A percentile compares a stretch with the other conserved stretches of the same genome.
These are phyloP conservation scores for Polymixis lichenea DNA, from an alignment of 2,888 invertebrate genomes.

Conservation along the genomic window DNA sequence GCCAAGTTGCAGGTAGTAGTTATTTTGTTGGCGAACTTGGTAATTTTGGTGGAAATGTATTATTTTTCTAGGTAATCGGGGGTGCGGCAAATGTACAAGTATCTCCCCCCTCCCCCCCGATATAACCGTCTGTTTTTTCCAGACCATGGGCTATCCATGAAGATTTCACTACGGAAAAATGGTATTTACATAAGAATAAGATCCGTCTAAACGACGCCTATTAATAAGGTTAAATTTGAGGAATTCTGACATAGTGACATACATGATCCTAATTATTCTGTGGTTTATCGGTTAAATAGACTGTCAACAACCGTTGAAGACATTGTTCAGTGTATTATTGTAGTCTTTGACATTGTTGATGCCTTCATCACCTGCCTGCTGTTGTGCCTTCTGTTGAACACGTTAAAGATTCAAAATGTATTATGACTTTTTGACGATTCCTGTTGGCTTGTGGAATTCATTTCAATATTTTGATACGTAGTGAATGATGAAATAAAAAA, in stretches of 20 bases:
- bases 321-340: too few relatives aligned
- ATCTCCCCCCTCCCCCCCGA: not conserved
- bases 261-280: slow-evolving; percentile 2
- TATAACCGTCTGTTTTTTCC: not conserved
- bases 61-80: too few relatives aligned
- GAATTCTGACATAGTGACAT: not conserved
- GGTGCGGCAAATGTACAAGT: not conserved
- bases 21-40: too few relatives aligned
- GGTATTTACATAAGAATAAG: too few relatives aligned
- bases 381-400: too few relatives aligned
- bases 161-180: not conserved
- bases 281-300: not conserved
- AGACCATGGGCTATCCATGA: too few relatives aligned
- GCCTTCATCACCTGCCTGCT: too few relatives aligned
- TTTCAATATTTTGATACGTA: not conserved
- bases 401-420: slow-evolving; percentile 5
- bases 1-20: not conserved
- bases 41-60: too few relatives aligned
- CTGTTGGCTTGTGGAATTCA: not conserved
- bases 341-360: too few relatives aligned
- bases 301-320: not conserved
- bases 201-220: not conserved
- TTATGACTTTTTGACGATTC: slow-evolving; percentile 26
- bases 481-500: slow-evolving; percentile 1
- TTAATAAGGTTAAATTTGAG: not conserved